Conservation (phyloP, 2,888 invertebrate genomes). For the Lepidonotus clava region DNA sequence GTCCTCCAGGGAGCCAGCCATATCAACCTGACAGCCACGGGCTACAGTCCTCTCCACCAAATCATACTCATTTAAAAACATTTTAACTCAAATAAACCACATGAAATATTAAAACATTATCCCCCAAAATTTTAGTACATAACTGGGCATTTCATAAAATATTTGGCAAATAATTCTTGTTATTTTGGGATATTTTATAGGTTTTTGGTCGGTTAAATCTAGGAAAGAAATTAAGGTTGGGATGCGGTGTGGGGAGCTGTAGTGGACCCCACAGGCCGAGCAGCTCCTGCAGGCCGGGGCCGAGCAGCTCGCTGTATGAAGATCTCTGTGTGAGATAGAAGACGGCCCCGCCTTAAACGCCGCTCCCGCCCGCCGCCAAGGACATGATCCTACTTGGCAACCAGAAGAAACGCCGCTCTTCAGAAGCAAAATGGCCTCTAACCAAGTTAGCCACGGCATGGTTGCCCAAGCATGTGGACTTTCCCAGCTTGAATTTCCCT, state of each 20-base stretch:
- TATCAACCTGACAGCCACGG: conserved; percentile 11
- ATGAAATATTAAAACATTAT: too few relatives aligned
- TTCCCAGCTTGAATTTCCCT: too few relatives aligned
- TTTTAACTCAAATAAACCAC: too few relatives aligned
- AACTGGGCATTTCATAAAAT: too few relatives aligned
- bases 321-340: conserved; percentile 23
- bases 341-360: conserved; percentile 22
- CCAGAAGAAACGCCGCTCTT: conserved; percentile 23
- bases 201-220: too few relatives aligned
- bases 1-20: conserved; percentile 23
- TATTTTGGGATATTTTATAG: too few relatives aligned
- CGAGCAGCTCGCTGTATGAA: background rate
- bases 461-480: background rate
- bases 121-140: too few relatives aligned
- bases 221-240: background rate
- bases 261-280: background rate
- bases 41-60: background rate
- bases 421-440: conserved; percentile 1
- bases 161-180: too few relatives aligned
- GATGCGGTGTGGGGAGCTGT: background rate
- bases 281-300: background rate
- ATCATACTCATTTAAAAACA: too few relatives aligned
- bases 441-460: background rate
- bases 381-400: conserved; percentile 43
- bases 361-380: background rate